A percentile compares a stretch with the other conserved stretches of the same genome.
Conservation (phyloP, 2,888 invertebrate genomes). For the Orthosia gothica region DNA sequence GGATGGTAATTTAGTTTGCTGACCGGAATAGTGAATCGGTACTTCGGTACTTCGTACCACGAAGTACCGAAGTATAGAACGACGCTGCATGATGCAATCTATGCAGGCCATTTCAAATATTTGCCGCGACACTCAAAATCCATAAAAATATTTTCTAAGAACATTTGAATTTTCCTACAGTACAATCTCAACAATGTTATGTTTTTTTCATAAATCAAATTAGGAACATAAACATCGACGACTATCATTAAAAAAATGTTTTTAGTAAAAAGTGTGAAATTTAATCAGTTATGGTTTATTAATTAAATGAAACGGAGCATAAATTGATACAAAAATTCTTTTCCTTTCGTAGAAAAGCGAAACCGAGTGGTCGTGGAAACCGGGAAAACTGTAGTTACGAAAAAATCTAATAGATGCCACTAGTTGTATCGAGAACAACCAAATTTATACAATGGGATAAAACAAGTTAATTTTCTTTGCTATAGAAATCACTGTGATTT, state of each 20-base stretch:
- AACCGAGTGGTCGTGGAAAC: not conserved
- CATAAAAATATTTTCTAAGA: not conserved
- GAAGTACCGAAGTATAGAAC: no score
- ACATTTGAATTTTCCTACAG: not conserved
- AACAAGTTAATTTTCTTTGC: not conserved
- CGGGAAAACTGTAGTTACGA: slow-evolving; percentile 36
- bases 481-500: slow-evolving; percentile 4
- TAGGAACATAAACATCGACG: not conserved
- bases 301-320: not conserved
- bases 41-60: no score
- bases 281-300: not conserved
- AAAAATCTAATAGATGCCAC: slow-evolving; percentile 58
- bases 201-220: no score
- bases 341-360: slow-evolving; percentile 10
- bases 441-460: not conserved
- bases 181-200: no score
- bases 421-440: slow-evolving; percentile 31
- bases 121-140: slow-evolving; percentile 16
- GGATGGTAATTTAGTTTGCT: slow-evolving; percentile 22
- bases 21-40: no score
- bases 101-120: slow-evolving; percentile 49
- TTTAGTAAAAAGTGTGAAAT: not conserved
- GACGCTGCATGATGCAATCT: slow-evolving; percentile 60
- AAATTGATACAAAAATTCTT: not conserved
- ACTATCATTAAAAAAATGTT: no score